Evolutionary conservation across 2,797 vertebrate species (phyloP), one percentile per base, ranked within the genome.

Genomic region (Ateles fusciceps): DNA sequence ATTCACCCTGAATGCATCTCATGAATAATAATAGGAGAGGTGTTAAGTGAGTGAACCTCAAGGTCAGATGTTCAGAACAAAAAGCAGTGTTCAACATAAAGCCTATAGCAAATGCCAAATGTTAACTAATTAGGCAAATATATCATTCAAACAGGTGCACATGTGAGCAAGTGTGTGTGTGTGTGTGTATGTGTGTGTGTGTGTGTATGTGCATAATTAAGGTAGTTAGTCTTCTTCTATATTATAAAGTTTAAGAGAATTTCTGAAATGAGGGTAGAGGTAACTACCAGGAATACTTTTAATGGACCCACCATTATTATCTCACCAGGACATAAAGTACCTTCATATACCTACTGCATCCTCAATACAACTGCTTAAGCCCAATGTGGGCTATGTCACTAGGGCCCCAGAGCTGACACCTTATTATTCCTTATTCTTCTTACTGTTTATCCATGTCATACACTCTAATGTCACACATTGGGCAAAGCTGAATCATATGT

Each of bases 21-120:
- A n/a, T 93, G 91, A 97, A 97, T 97, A 96, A 83, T 86, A 97
- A 87, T 48, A 57, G 92, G 4, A 95, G 39, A 76, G 17, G 71
- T 61, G 44, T 76, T 17, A 92, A 78, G 12, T 81, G 57, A 91
- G 94, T 93, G 85, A 86, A 39, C 19, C n/a, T 87, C 64, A 94
- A 90, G 85, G n/a, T 93, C 76, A 95, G 72, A 13, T 6, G 94
- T 92, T 92, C 80, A 90, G 92, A 95, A 90, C 4, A 87, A 83
- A 95, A 95, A 91, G 15, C 3, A 76, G 1, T 33, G n/a, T 14
- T 97, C 39, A 76, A 76, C 13, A 85, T 33, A 83, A 74, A 95
- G 28, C 48, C 48, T 81, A 36, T 68, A 57, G 26, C 36, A 97
- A 97, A 90, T 97, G 30, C 0, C 28, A 97, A 94, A 94, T 89